Evolutionary conservation across 2,888 invertebrate genomes (phyloP).

Genomic region (Odontocolon sp.): DNA sequence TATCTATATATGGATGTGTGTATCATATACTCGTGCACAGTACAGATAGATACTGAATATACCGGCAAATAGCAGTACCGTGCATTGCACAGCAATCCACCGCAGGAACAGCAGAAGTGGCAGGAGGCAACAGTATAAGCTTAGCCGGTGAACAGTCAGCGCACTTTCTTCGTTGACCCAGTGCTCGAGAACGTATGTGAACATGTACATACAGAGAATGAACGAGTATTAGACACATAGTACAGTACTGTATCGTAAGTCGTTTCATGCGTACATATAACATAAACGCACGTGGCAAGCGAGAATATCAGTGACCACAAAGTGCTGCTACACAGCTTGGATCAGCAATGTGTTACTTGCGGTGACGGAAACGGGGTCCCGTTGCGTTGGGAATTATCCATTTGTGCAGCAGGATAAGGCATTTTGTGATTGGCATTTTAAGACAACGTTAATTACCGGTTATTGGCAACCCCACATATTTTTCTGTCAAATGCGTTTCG

Average conservation of each 20-base stretch:
- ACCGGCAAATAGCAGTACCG: slow-evolving; percentile 39
- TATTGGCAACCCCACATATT: too few relatives aligned
- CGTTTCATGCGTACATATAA: slow-evolving; percentile 30
- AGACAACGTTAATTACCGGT: too few relatives aligned
- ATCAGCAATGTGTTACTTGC: neutral
- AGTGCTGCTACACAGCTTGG: too few relatives aligned
- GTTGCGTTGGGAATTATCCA: too few relatives aligned
- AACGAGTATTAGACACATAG: neutral
- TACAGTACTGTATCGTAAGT: slow-evolving; percentile 17
- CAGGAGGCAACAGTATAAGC: neutral
- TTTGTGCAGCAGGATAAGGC: too few relatives aligned
- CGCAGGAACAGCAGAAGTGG: slow-evolving; percentile 10
- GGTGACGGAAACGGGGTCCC: slow-evolving; percentile 9
- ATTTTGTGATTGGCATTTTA: too few relatives aligned
- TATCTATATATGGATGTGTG: too few relatives aligned
- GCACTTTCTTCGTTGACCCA: slow-evolving; percentile 67
- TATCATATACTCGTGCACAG: too few relatives aligned
- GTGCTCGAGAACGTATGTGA: slow-evolving; percentile 42
- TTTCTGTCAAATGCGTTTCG: neutral
- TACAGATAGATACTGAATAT: too few relatives aligned
- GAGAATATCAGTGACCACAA: slow-evolving; percentile 24
- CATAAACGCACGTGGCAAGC: slow-evolving; percentile 38
- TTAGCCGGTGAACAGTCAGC: slow-evolving; percentile 22
- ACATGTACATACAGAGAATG: slow-evolving; percentile 7
- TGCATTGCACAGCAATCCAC: slow-evolving; percentile 33